Percentiles rank a stretch among this genome's conserved stretches.
Evolutionary conservation across 2,113 vertebrate genomes (phyloP).

Genomic region (Phodopus roborovskii): DNA sequence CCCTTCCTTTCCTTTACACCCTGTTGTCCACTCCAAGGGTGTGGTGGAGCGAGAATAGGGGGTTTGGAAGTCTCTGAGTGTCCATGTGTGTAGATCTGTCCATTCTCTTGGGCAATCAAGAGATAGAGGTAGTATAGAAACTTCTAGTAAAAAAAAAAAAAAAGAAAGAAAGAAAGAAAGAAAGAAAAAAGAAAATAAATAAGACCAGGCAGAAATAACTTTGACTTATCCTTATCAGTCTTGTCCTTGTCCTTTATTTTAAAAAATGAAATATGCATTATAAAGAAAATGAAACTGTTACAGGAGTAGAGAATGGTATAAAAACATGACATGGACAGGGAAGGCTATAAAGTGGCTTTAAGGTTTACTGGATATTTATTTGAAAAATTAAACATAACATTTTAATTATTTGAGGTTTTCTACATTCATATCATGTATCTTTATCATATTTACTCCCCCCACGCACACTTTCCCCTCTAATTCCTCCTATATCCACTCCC

Average conservation of each 20-base stretch:
- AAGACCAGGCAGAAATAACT: background rate
- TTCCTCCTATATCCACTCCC: too few relatives aligned
- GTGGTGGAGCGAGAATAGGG: background rate
- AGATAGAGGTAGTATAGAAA: background rate
- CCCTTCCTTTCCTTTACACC: background rate
- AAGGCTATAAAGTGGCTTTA: background rate
- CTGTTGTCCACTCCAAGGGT: background rate
- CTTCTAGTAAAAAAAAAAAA: background rate
- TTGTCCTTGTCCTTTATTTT: background rate
- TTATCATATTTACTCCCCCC: background rate
- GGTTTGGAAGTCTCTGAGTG: background rate
- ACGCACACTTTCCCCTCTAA: background rate
- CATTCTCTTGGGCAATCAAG: background rate
- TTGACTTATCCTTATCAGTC: background rate
- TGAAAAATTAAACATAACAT: constrained; percentile 5
- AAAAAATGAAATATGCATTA: background rate
- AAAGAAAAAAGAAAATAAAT: background rate
- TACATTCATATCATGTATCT: background rate
- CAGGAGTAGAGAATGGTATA: background rate
- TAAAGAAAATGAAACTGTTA: constrained; percentile 18
- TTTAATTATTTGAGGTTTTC: background rate
- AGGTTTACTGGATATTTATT: constrained; percentile 1
- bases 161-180: background rate
- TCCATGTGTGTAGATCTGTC: background rate
- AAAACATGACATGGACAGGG: background rate